Base-by-base conservation (phyloP, 2,113 vertebrate species). In the Muntiacus reevesi region DNA sequence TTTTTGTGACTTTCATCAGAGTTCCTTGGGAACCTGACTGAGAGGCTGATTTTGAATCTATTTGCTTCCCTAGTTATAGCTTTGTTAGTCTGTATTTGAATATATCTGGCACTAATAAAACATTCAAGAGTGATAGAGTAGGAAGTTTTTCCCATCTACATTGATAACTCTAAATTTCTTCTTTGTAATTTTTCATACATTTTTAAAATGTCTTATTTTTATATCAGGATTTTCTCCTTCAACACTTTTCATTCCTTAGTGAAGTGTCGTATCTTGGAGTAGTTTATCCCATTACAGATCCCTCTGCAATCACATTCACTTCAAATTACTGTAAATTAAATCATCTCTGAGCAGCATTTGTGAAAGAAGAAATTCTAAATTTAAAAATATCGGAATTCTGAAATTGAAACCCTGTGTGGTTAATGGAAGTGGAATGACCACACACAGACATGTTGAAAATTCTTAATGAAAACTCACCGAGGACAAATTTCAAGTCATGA, bases 251-350 rank as follows among this genome's bases (percentile, higher is more conserved):
- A 81, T 81, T 92, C 40, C 52, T 96, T 52, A 50, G 16, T 83
- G 14, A 93, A 25, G 9, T 95, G 45, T 84, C 16, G 74, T 83
- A 83, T 5, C 64, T 45, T 64, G 19, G 40, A 30, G 14, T 96
- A n/a, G 10, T 40, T 91, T 76, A 52, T 89, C 30, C 54, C 71
- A 23, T 71, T 71, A 67, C n/a, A 16, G 15, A 16, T 88, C 25
- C 50, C 30, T 82, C 57, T 95, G 12, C 6, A 82, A 81, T 91
- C 78, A 85, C 3, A 50, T 91, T 89, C 78, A 76, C 17, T 86
- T 88, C 88, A 43, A 60, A 95, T 85, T 93, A 64, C 17, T 90
- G 25, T 67, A 93, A 90, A 94, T 96, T 47, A 94, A 94, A 87
- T 88, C 2, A 89, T 85, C 43, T 93, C 74, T 88, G 76, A 96